Conservation (phyloP, 2,888 invertebrate genomes). For the Oscheius sp. region DNA sequence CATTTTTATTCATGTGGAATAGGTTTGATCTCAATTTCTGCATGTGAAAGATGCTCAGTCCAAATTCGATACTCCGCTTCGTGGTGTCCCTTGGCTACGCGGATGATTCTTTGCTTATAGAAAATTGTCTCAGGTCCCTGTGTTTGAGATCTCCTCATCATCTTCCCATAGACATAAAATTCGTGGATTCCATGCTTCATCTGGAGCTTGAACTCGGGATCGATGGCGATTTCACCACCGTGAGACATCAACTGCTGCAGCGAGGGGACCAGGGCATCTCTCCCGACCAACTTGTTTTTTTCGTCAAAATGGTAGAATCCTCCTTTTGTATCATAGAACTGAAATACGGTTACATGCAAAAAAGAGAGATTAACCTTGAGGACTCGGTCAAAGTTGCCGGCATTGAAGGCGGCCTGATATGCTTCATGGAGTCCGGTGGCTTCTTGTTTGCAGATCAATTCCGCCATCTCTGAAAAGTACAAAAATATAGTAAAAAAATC, state of each 20-base stretch:
- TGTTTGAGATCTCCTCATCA: background rate
- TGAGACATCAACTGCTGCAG: background rate
- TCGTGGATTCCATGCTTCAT: background rate
- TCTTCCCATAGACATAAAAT: constrained; percentile 5
- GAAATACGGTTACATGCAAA: background rate
- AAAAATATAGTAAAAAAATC: no score
- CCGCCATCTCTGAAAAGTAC: no score
- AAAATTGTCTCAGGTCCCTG: background rate
- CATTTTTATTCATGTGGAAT: background rate
- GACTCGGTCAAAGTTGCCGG: background rate
- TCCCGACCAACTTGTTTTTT: background rate
- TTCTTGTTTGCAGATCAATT: no score
- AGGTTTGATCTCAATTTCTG: background rate
- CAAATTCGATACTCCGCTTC: background rate
- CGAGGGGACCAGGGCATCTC: background rate
- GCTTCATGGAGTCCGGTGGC: no score
- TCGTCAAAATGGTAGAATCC: background rate
- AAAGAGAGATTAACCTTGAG: background rate
- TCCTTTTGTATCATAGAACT: background rate
- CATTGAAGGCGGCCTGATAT: background rate
- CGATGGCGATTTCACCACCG: background rate
- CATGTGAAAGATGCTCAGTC: background rate
- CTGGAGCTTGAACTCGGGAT: background rate
- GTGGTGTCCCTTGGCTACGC: background rate
- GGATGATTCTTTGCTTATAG: background rate